phyloP scores from a whole-genome alignment of 1,140 invertebrate genomes.

The Tigriopus japonicus region DNA sequence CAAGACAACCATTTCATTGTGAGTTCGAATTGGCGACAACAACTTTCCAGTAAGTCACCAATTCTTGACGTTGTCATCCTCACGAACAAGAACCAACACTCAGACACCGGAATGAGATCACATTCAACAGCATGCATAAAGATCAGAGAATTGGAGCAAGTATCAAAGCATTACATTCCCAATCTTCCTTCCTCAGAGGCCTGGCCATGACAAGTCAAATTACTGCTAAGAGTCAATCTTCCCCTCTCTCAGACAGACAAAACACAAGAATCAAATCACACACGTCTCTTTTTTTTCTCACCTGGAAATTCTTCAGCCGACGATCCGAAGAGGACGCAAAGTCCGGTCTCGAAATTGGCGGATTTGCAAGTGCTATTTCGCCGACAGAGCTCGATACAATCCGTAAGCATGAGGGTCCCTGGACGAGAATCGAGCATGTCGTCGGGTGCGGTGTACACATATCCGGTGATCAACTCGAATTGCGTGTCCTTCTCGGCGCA shows the following conservation, averaged over 20 bases:
- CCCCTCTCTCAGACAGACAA: neutral
- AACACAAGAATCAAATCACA: neutral
- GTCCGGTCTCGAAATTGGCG: slow-evolving; percentile 34
- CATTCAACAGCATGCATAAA: too few relatives aligned
- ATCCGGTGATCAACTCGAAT: slow-evolving; percentile 33
- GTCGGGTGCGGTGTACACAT: slow-evolving; percentile 29
- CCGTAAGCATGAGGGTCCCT: slow-evolving; percentile 29
- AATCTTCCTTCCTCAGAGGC: too few relatives aligned
- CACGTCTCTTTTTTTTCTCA: slow-evolving; percentile 13
- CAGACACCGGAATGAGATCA: too few relatives aligned
- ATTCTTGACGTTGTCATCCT: too few relatives aligned
- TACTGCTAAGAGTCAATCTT: neutral
- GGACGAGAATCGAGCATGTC: slow-evolving; percentile 29
- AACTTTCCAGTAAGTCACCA: too few relatives aligned
- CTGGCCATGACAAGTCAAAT: neutral
- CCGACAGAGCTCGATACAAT: slow-evolving; percentile 29
- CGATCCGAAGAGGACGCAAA: slow-evolving; percentile 31
- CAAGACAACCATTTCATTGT: too few relatives aligned
- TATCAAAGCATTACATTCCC: too few relatives aligned
- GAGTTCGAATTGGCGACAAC: too few relatives aligned
- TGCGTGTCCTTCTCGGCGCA: slow-evolving; percentile 20
- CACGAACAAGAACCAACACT: too few relatives aligned
- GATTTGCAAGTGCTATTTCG: slow-evolving; percentile 26
- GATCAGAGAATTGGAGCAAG: too few relatives aligned
- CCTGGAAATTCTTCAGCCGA: slow-evolving; percentile 26